Percentiles rank a stretch among this genome's conserved stretches.
These are phyloP conservation scores for Conus ventricosus DNA, from an alignment of 1,140 invertebrate species.

Conservation along the genomic window DNA sequence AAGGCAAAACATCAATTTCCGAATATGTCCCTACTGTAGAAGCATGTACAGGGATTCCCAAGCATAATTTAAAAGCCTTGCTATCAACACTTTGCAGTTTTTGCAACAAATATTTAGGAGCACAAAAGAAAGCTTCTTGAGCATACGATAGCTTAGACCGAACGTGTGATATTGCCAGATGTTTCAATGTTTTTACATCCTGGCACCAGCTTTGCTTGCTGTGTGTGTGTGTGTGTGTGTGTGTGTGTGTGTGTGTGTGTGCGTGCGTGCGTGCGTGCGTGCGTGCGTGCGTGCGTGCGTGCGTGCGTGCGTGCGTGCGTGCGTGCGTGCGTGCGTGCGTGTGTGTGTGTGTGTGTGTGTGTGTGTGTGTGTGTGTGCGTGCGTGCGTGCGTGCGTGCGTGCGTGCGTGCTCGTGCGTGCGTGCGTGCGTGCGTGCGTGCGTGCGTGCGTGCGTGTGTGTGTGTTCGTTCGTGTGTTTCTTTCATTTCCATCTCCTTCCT, in stretches of 20 bases:
- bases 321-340: slow-evolving; percentile 20
- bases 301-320: slow-evolving; percentile 17
- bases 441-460: slow-evolving; percentile 9
- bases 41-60: too few species aligned
- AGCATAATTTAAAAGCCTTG: too few species aligned
- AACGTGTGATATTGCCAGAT: too few species aligned
- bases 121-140: too few species aligned
- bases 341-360: background rate
- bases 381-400: slow-evolving; percentile 4
- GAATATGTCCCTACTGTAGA: too few species aligned
- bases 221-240: too few species aligned
- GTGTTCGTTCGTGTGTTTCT: background rate
- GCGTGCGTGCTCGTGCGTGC: background rate
- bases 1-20: too few species aligned
- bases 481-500: background rate
- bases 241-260: slow-evolving; percentile 17
- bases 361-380: slow-evolving; percentile 19
- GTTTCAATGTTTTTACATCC: too few species aligned
- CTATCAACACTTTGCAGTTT: too few species aligned
- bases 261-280: slow-evolving; percentile 18
- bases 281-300: slow-evolving; percentile 17
- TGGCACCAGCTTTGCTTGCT: too few species aligned
- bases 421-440: background rate
- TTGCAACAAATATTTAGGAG: too few species aligned
- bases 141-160: too few species aligned